Evolutionary conservation across 2,113 vertebrate genomes (phyloP), one percentile per base, ranked within the genome.

Genomic region (Dolichotis patagonum): DNA sequence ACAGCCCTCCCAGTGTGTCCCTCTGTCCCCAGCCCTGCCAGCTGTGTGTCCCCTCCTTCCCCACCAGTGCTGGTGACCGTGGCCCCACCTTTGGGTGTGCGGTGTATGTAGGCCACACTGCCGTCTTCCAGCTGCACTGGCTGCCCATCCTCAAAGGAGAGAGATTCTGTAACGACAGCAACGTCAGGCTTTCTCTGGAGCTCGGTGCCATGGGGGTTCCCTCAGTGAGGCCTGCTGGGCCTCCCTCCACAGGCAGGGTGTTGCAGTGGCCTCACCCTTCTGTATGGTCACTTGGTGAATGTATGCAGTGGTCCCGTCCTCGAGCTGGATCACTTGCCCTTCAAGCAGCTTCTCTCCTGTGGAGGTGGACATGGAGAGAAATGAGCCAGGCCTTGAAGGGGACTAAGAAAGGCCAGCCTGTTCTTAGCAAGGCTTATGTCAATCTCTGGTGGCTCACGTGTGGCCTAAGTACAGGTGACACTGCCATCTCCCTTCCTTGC

Each of bases 101-200:
- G 98, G 91, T 99, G 99, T 93, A 99, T 98, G 91, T 98, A 99
- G 60, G 99, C 99, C 93, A 98, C 95, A 46, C 98, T 99, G 67
- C 99, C 99, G 81, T 99, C 99, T 96, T 99, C 99, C 94, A 99
- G 93, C 90, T 99, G 97, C 11, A 99, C 98, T 12, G 98, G 98
- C 91, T 99, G 99, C n/a, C 98, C 98, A 13, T 99, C 99, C 88
- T 99, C 99, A 96, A 99, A 99, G 81, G 98, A 97, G 88, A 99
- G 96, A 73, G 98, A 58, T 56, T 99, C 99, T 99, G 95, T 32
- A 95, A 96, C 0, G 78, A 97, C 28, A 97, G 63, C 54, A 90
- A 75, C 1, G 24, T 13, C 63, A 49, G 83, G 30, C 49, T 90
- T 94, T 77, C 86, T 95, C 87, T 80, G 81, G 56, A 77, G 93